A percentile compares a stretch with the other conserved stretches of the same genome.
Evolutionary conservation across 2,888 invertebrate genomes (phyloP).

Genomic region (Caenorhabditis wallacei): DNA sequence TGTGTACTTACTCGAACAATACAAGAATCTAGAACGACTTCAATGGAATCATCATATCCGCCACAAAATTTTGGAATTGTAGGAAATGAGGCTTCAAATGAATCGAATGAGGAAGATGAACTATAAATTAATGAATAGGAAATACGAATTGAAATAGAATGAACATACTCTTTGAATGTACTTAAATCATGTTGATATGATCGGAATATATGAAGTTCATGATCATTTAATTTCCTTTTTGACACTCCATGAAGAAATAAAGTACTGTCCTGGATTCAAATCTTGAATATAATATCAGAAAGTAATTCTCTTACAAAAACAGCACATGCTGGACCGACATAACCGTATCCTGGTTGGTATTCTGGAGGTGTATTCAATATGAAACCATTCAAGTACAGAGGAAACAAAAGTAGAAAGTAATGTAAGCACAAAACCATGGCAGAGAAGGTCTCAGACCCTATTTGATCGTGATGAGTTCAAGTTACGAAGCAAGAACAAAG

Average conservation of each 20-base stretch:
- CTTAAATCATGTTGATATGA: slow-evolving; percentile 66
- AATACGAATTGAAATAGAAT: not conserved
- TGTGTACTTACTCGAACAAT: slow-evolving; percentile 66
- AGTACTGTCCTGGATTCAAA: slow-evolving; percentile 61
- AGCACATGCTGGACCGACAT: slow-evolving; percentile 72
- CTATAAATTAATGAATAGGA: slow-evolving; percentile 19
- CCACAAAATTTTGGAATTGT: slow-evolving; percentile 70
- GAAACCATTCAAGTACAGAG: slow-evolving; percentile 2
- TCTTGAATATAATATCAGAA: not conserved
- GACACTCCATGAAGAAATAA: slow-evolving; percentile 72
- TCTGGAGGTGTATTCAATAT: slow-evolving; percentile 43
- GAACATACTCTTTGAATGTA: slow-evolving; percentile 66
- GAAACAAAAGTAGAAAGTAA: slow-evolving; percentile 43
- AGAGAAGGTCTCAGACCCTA: slow-evolving; percentile 21
- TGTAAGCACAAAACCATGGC: slow-evolving; percentile 46
- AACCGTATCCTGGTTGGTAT: slow-evolving; percentile 86
- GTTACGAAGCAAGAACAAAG: slow-evolving; percentile 51
- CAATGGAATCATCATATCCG: slow-evolving; percentile 71
- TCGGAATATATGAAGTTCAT: slow-evolving; percentile 65
- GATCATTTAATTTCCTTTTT: slow-evolving; percentile 56
- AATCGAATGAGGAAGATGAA: slow-evolving; percentile 54
- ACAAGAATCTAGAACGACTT: slow-evolving; percentile 70
- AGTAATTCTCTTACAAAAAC: slow-evolving; percentile 74
- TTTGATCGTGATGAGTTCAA: slow-evolving; percentile 86
- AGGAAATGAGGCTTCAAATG: slow-evolving; percentile 64